Evolutionary conservation across 2,797 vertebrate genomes (phyloP).

Genomic region (Acestrorhynchus altus): DNA sequence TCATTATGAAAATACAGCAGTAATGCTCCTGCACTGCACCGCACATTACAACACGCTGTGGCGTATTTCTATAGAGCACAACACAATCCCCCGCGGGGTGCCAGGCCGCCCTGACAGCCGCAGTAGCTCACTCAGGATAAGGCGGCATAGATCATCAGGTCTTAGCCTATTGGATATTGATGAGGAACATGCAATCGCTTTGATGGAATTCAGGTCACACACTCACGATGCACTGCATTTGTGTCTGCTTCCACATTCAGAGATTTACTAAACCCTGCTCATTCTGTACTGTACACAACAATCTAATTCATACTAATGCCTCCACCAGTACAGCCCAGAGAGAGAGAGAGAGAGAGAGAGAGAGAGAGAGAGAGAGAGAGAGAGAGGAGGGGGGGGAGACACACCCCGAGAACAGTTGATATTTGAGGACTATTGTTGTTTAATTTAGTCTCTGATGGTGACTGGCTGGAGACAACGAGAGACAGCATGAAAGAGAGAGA

Average conservation of each 20-base stretch:
- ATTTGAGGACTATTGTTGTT: slow-evolving; percentile 73
- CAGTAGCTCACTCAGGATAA: not conserved
- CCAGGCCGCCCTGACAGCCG: not conserved
- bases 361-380: not conserved
- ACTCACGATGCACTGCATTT: slow-evolving; percentile 11
- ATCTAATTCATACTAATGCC: slow-evolving; percentile 33
- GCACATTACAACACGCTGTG: slow-evolving; percentile 30
- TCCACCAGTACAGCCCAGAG: not conserved
- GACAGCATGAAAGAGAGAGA: not conserved
- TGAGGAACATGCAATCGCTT: slow-evolving; percentile 42
- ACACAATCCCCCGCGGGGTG: slow-evolving; percentile 24
- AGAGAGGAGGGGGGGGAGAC: not conserved
- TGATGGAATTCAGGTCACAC: slow-evolving; percentile 44
- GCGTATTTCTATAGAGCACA: slow-evolving; percentile 22
- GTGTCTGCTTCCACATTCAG: not conserved
- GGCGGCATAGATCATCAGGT: slow-evolving; percentile 20
- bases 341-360: not conserved
- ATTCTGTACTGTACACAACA: not conserved
- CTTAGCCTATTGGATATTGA: slow-evolving; percentile 47
- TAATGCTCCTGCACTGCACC: slow-evolving; percentile 19
- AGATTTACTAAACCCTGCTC: slow-evolving; percentile 39
- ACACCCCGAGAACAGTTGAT: slow-evolving; percentile 63
- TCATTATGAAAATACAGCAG: slow-evolving; percentile 8
- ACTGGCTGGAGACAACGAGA: slow-evolving; percentile 48
- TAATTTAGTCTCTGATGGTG: slow-evolving; percentile 56